These are phyloP conservation scores for Andrena dorsata DNA, from an alignment of 2,888 invertebrate genomes.

Conservation along the genomic window DNA sequence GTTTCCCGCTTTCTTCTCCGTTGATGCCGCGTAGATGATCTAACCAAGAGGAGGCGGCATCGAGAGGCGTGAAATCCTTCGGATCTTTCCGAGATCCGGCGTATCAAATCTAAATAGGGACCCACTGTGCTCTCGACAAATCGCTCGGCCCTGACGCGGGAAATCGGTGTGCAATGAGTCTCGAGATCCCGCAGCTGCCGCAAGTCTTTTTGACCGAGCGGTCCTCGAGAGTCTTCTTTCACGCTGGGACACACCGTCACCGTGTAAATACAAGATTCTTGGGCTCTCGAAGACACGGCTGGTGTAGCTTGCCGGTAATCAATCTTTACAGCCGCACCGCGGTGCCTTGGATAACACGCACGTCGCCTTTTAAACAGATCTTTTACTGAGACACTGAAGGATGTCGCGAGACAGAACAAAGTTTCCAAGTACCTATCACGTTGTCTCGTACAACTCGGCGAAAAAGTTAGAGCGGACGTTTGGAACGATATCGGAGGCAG, in stretches of 20 bases:
- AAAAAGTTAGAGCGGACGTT: background rate
- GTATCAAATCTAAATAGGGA: constrained; percentile 62
- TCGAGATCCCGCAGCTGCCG: constrained; percentile 62
- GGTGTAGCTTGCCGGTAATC: constrained; percentile 2
- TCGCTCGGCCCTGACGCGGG: constrained; percentile 58
- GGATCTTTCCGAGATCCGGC: constrained; percentile 56
- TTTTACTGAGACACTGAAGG: too few relatives aligned
- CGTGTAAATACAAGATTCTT: constrained; percentile 36
- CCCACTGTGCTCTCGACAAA: constrained; percentile 56
- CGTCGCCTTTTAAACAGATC: too few relatives aligned
- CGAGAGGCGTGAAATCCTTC: constrained; percentile 70
- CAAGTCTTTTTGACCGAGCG: constrained; percentile 26
- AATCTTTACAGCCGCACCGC: background rate
- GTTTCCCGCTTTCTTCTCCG: background rate
- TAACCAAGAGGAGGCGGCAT: constrained; percentile 26
- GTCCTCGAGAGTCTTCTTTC: constrained; percentile 48
- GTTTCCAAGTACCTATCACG: background rate
- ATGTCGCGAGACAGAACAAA: background rate
- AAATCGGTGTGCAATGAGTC: constrained; percentile 66
- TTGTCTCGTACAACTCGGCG: background rate
- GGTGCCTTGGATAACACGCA: background rate
- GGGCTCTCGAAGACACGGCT: background rate
- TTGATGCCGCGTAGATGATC: constrained; percentile 40
- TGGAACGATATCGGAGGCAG: background rate
- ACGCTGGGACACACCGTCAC: constrained; percentile 3